Evolutionary conservation across 2,888 invertebrate species (phyloP), one percentile per base, ranked within the genome.

Genomic region (Andrena fulva): DNA sequence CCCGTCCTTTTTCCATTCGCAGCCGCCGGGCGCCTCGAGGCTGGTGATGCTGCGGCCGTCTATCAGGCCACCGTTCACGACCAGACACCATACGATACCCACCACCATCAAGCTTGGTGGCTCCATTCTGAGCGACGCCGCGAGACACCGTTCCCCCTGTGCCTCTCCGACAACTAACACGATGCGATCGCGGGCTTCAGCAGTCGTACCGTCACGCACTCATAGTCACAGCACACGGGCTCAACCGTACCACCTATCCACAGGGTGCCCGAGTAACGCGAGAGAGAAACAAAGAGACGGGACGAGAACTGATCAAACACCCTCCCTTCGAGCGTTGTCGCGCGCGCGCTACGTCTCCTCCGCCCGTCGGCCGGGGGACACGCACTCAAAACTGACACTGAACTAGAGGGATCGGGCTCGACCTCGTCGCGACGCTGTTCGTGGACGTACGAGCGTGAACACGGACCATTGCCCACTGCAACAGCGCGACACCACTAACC

Each of bases 11-110:
- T 95, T 95, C 95, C 96, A 97, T 91, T 96, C 96, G 94, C 97
- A 97, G 91, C 96, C 96, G 93, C 95, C 95, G 89, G 96, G 96
- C 79, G 96, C 95, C 93, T 96, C 96, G 84, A 92, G 90, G 71
- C 92, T 93, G 77, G 92, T 93, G 85, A 92, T 92, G 89, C 93
- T 93, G 74, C 93, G 91, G 52, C 90, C 90, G n/a, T 73, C 42
- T 16, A 81, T 85, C 70, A 64, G 60, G 24, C 63, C 71, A 42
- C 54, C 68, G 80, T 80, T 78, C 69, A 82, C 71, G 27, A 89
- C 69, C 85, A 91, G 76, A 56, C 84, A 89, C 79, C 84, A 88
- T 50, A 80, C 86, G 85, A 85, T 73, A 16, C 70, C 62, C 66
- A 71, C 31, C 50, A 56, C 16, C 35, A 66, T 74, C 62, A 64